phyloP scores from a whole-genome alignment of 2,113 vertebrate species.

The Eclectus roratus region DNA sequence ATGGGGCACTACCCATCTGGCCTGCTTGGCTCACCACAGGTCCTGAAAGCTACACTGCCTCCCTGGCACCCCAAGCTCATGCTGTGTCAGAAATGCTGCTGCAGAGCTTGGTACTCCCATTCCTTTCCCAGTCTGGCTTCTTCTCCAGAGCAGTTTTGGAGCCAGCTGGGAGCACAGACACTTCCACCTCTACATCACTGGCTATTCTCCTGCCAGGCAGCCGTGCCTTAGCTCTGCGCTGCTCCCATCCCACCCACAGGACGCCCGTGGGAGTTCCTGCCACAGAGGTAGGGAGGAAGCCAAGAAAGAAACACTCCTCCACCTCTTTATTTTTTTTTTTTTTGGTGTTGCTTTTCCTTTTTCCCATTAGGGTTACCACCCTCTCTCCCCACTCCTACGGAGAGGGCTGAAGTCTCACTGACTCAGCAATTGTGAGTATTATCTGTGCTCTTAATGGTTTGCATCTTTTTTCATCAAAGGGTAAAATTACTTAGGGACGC shows the following conservation, averaged over 20 bases:
- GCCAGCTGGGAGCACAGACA: background rate
- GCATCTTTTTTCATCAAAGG: slow-evolving; percentile 50
- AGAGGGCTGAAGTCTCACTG: slow-evolving; percentile 11
- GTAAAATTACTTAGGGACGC: slow-evolving; percentile 53
- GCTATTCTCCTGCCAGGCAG: background rate
- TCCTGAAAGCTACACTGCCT: background rate
- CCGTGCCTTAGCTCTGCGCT: accelerated
- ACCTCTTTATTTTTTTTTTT: background rate
- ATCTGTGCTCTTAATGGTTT: slow-evolving; percentile 41
- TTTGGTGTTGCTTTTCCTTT: background rate
- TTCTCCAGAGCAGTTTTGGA: background rate
- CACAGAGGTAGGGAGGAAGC: background rate
- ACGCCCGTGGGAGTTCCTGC: background rate
- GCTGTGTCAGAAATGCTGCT: background rate
- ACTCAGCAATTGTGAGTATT: slow-evolving; percentile 42
- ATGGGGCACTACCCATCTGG: background rate
- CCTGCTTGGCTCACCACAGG: background rate
- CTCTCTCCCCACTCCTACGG: background rate
- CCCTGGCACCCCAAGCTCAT: background rate
- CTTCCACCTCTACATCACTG: background rate
- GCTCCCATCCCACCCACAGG: background rate
- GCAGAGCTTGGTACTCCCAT: background rate
- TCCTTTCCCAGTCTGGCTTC: background rate
- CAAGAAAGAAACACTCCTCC: slow-evolving; percentile 3
- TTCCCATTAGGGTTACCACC: slow-evolving; percentile 6